These are phyloP conservation scores for Thyatira batis DNA, from an alignment of 2,888 invertebrate genomes.

Conservation along the genomic window DNA sequence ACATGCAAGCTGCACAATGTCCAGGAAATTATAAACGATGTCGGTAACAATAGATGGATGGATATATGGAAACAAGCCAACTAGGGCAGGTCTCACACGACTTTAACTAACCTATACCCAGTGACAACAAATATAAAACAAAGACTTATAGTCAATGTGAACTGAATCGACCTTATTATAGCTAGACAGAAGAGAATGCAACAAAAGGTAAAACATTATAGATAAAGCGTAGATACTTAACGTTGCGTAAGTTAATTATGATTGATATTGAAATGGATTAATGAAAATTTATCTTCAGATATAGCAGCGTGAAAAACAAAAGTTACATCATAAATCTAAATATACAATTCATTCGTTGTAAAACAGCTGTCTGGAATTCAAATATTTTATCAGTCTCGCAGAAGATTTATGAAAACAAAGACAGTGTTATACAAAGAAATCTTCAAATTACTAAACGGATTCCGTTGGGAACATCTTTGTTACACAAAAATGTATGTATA, in stretches of 20 bases:
- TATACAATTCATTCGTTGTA: background rate
- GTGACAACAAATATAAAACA: slow-evolving; percentile 13
- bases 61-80: slow-evolving; percentile 49
- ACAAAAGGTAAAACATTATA: background rate
- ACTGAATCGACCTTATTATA: background rate
- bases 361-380: too few relatives aligned
- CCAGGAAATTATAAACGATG: slow-evolving; percentile 24
- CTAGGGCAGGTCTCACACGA: slow-evolving; percentile 39
- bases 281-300: background rate
- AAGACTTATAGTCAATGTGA: background rate
- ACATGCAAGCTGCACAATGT: slow-evolving; percentile 13
- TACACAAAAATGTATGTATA: too few relatives aligned
- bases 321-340: background rate
- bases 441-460: too few relatives aligned
- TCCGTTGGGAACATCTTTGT: too few relatives aligned
- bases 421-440: too few relatives aligned
- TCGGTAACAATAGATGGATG: slow-evolving; percentile 17
- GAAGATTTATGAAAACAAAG: too few relatives aligned
- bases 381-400: too few relatives aligned
- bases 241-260: background rate
- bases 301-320: background rate
- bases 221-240: background rate
- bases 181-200: background rate
- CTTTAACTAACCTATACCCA: slow-evolving; percentile 18
- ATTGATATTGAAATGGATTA: background rate